Conservation (phyloP, 2,113 vertebrate species). For the Tetrax tetrax region DNA sequence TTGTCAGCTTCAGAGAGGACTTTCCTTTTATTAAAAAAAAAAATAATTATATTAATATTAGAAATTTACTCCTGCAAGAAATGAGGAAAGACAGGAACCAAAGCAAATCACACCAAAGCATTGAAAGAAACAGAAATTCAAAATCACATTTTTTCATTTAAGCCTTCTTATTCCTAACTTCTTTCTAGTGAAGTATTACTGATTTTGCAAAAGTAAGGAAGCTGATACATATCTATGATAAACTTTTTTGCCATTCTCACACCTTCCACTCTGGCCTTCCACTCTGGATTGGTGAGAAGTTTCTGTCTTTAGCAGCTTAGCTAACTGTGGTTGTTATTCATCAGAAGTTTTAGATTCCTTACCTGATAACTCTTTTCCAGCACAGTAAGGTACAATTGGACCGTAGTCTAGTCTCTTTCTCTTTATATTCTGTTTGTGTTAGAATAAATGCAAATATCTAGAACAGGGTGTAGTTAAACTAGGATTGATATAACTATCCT, state of each 20-base stretch:
- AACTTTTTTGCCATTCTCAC: neutral
- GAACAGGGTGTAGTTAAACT: neutral
- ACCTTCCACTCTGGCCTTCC: neutral
- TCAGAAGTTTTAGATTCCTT: neutral
- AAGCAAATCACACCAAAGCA: neutral
- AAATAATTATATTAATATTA: neutral
- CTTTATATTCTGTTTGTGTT: neutral
- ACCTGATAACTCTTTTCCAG: neutral
- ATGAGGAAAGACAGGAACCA: neutral
- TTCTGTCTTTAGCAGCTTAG: neutral
- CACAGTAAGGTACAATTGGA: neutral
- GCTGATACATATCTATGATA: neutral
- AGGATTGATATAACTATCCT: neutral
- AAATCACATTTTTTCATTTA: neutral
- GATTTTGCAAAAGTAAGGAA: neutral
- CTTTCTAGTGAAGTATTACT: neutral
- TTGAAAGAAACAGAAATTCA: neutral
- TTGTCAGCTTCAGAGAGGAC: neutral
- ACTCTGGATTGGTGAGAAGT: neutral
- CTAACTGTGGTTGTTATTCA: neutral
- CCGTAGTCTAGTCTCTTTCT: neutral
- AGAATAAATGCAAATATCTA: neutral
- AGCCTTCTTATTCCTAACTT: neutral
- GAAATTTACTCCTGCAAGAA: neutral
- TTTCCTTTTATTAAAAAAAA: neutral